Evolutionary conservation across 2,113 vertebrate species (phyloP).

Genomic region (Dunckerocampus dactyliophorus): DNA sequence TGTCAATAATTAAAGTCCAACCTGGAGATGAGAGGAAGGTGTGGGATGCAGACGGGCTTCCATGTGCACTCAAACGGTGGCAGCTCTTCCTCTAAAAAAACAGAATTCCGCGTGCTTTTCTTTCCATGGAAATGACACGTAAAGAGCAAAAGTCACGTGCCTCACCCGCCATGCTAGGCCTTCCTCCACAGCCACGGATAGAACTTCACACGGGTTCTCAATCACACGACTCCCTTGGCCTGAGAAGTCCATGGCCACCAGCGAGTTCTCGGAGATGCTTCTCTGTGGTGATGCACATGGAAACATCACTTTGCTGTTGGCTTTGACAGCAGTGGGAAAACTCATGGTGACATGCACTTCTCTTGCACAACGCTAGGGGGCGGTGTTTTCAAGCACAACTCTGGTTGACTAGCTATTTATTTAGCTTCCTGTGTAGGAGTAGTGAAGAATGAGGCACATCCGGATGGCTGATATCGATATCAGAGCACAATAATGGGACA

Average conservation of each 20-base stretch:
- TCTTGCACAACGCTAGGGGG: too few species aligned
- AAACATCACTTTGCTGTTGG: not conserved
- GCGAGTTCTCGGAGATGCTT: slow-evolving; percentile 95
- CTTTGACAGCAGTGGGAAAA: too few species aligned
- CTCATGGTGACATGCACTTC: too few species aligned
- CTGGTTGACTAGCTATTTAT: too few species aligned
- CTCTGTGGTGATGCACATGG: slow-evolving; percentile 72
- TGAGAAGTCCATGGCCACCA: slow-evolving; percentile 99
- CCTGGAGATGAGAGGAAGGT: slow-evolving; percentile 78
- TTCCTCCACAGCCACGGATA: slow-evolving; percentile 93
- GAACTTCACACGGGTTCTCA: slow-evolving; percentile 91
- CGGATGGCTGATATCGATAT: too few species aligned
- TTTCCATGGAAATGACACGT: not conserved
- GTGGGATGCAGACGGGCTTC: slow-evolving; percentile 81
- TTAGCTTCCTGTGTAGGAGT: too few species aligned
- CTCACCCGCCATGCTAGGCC: slow-evolving; percentile 93
- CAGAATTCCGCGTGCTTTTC: not conserved
- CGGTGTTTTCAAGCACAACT: too few species aligned
- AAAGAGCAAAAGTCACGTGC: not conserved
- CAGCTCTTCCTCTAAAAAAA: slow-evolving; percentile 85
- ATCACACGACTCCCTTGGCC: slow-evolving; percentile 91
- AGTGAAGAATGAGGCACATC: too few species aligned
- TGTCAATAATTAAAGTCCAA: slow-evolving; percentile 45
- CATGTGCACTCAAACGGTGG: slow-evolving; percentile 83
- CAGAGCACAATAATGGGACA: too few species aligned